Evolutionary conservation across 2,797 vertebrate species (phyloP).

Genomic region (Hippoglossus hippoglossus): DNA sequence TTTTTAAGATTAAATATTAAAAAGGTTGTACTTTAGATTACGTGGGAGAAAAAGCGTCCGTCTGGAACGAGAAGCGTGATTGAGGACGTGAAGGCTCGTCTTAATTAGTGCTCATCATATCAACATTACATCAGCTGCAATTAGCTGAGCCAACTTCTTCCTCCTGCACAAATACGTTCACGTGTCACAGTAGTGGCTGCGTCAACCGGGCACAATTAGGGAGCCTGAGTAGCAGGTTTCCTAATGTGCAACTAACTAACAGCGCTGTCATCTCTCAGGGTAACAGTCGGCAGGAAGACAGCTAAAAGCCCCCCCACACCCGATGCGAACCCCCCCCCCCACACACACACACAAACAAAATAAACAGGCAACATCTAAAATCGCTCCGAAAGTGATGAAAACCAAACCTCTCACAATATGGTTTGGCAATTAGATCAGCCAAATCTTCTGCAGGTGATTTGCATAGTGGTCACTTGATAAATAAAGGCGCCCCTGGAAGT

Average conservation of each 20-base stretch:
- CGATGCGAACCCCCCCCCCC: conserved; percentile 47
- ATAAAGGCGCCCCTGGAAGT: conserved; percentile 85
- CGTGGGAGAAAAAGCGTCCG: conserved; percentile 27
- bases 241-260: conserved; percentile 69
- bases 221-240: conserved; percentile 53
- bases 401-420: conserved; percentile 75
- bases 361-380: conserved; percentile 61
- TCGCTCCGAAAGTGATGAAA: conserved; percentile 72
- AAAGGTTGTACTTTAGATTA: conserved; percentile 18
- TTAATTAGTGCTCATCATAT: conserved; percentile 74
- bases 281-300: conserved; percentile 57
- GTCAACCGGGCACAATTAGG: conserved; percentile 69
- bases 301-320: conserved; percentile 41
- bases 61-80: conserved; percentile 32
- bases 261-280: conserved; percentile 64
- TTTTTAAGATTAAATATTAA: background rate
- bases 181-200: conserved; percentile 59
- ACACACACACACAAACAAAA: conserved; percentile 21
- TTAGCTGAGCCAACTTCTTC: conserved; percentile 62
- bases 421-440: conserved; percentile 84
- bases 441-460: conserved; percentile 83
- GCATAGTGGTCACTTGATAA: conserved; percentile 90
- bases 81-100: conserved; percentile 54
- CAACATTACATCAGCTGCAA: conserved; percentile 61
- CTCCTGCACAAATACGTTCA: conserved; percentile 53